phyloP scores from a whole-genome alignment of 1,140 invertebrate species.

The Eueides isabella region DNA sequence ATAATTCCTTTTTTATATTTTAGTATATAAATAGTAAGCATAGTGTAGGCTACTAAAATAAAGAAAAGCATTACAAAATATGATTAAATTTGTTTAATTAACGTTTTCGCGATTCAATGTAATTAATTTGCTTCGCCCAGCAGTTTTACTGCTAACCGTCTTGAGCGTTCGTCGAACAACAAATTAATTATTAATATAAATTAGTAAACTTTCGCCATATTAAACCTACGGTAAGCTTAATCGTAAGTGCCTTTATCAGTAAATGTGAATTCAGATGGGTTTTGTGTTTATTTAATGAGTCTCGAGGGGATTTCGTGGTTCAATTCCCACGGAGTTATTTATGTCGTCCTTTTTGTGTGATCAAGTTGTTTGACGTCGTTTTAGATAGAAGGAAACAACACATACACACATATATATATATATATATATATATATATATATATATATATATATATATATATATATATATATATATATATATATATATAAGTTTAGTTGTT shows the following conservation, averaged over 20 bases:
- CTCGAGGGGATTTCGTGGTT: slow-evolving; percentile 23
- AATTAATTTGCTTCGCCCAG: slow-evolving; percentile 24
- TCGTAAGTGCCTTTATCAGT: slow-evolving; percentile 26
- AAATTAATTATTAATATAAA: too few species aligned
- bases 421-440: neutral
- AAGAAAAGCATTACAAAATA: neutral
- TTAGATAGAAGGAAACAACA: too few species aligned
- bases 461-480: too few species aligned
- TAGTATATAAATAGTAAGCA: too few species aligned
- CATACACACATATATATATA: neutral
- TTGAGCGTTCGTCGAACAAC: neutral
- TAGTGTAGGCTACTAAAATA: neutral
- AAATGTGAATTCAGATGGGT: slow-evolving; percentile 24
- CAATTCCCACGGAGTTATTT: slow-evolving; percentile 24
- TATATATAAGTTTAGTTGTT: too few species aligned
- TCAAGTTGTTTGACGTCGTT: neutral
- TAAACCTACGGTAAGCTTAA: neutral
- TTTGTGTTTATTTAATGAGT: slow-evolving; percentile 29
- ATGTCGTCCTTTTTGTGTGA: slow-evolving; percentile 12
- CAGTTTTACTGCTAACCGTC: slow-evolving; percentile 23
- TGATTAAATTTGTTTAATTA: slow-evolving; percentile 19
- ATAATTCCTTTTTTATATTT: too few species aligned
- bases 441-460: too few species aligned
- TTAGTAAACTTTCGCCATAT: neutral
- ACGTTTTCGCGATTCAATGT: slow-evolving; percentile 14